Base-by-base conservation (phyloP, 2,888 invertebrate genomes). In the Ophion ventricosus region DNA sequence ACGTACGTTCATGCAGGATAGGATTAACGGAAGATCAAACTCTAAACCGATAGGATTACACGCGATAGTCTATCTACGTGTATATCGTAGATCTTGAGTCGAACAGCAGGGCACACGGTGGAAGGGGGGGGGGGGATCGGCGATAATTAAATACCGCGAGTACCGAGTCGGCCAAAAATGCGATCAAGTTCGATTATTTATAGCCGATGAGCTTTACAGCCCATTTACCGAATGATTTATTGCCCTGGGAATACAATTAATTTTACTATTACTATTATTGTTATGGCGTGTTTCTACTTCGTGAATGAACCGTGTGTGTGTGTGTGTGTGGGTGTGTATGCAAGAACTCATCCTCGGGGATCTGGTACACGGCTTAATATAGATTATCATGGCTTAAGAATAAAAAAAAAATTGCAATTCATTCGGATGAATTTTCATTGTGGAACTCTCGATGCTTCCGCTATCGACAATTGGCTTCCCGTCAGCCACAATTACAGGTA, bases 1-100 rank as follows among this genome's bases (percentile, higher is more conserved):
- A 29, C n/a, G 59, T 29, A 23, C 59, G 11, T 26, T 14, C 23
- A 61, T 29, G 67, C 61, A 23, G 23, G 59, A 35, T 61, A 61
- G 82, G 78, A 78, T 78, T 82, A 82, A 78, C 74, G 43, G 67
- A 69, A 69, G 78, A 59, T 40, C 25, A 20, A 40, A 43, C 59
- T 61, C 59, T 25, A 54, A 74, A 49, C 43, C 23, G 40, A 73
- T 67, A 43, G 26, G 56, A 43, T 54, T 20, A 43, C 29, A 35
- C 10, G 23, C 49, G 77, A 77, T 61, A 59, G 4, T 54, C 14
- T 69, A 69, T 69, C 69, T 54, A n/a, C 29, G 23, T 23, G n/a
- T n/a, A n/a, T 10, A 0, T 40, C 20, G n/a, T 54, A 26, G 29
- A n/a, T 69, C 66, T 29, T 17, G 17, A 63, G 70, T 69, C 49